phyloP scores from a whole-genome alignment of 2,888 invertebrate genomes.

The Physocephala rufipes region DNA sequence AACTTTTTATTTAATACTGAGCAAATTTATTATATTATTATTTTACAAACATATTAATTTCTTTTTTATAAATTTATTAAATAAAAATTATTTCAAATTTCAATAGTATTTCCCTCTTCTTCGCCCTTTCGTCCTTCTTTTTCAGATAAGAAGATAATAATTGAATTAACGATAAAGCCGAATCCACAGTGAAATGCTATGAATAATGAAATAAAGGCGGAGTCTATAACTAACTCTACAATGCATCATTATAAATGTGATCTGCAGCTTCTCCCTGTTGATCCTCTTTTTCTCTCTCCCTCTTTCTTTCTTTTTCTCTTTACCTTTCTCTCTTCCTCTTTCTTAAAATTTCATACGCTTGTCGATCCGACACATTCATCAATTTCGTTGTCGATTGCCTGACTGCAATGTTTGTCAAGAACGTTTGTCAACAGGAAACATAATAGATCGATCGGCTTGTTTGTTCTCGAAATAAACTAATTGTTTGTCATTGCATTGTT shows the following conservation, averaged over 20 bases:
- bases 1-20: too few relatives aligned
- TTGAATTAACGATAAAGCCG: too few relatives aligned
- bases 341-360: neutral
- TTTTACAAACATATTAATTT: too few relatives aligned
- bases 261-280: neutral
- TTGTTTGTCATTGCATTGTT: slow-evolving; percentile 18
- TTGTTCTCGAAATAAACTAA: slow-evolving; percentile 27
- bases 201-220: too few relatives aligned
- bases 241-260: neutral
- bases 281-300: neutral
- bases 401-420: slow-evolving; percentile 26
- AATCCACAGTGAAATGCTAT: too few relatives aligned
- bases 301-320: neutral
- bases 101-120: too few relatives aligned
- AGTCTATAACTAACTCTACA: too few relatives aligned
- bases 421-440: slow-evolving; percentile 36
- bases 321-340: neutral
- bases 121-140: too few relatives aligned
- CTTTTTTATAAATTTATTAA: too few relatives aligned
- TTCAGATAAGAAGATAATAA: too few relatives aligned
- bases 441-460: slow-evolving; percentile 21
- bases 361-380: slow-evolving; percentile 22
- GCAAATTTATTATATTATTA: too few relatives aligned
- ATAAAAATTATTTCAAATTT: too few relatives aligned
- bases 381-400: slow-evolving; percentile 8